Evolutionary conservation across 2,888 invertebrate genomes (phyloP), one percentile per base, ranked within the genome.

Genomic region (Amphipyra berbera): DNA sequence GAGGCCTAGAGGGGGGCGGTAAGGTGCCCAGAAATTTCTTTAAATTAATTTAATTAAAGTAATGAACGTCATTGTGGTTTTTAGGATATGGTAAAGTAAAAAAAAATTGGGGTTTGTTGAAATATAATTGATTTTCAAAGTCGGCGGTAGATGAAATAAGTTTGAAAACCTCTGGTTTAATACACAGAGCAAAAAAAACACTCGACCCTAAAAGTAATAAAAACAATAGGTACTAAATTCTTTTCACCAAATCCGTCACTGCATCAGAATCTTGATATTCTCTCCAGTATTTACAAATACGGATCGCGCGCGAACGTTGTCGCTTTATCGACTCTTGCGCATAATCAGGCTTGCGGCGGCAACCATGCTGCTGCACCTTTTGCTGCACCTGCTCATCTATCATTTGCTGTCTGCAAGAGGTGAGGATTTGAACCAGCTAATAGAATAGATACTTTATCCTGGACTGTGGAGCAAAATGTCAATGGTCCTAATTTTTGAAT

Each of bases 281-380:
- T 67, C 53, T 59, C 8, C 14, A 9, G 62, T 90, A 83, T 92
- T 93, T 92, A 90, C 88, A 89, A 93, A 93, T 84, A 84, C 37
- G n/a, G 14, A 53, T 44, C 64, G 67, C 54, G 60, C 68, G 57
- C 65, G 49, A 62, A 61, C 60, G 73, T 68, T 48, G 41, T 35
- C 60, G 61, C 37, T 1, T 38, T 55, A n/a, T 61, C 68, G 56
- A 48, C 48, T 59, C 48, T 49, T 60, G 66, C 49, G 61, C 70
- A 61, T 82, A 78, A 73, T 80, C 69, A 44, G 59, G 73, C 68
- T 65, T 57, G 66, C 53, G 68, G 73, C 57, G 55, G 65, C 65
- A 63, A 84, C 69, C 68, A 82, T 85, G 86, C 70, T 83, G 64
- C 68, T 83, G 57, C 59, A 79, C 48, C 65, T 84, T 33, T 53